Conservation (phyloP, 2,797 vertebrate genomes). For the Eulemur albifrons region DNA sequence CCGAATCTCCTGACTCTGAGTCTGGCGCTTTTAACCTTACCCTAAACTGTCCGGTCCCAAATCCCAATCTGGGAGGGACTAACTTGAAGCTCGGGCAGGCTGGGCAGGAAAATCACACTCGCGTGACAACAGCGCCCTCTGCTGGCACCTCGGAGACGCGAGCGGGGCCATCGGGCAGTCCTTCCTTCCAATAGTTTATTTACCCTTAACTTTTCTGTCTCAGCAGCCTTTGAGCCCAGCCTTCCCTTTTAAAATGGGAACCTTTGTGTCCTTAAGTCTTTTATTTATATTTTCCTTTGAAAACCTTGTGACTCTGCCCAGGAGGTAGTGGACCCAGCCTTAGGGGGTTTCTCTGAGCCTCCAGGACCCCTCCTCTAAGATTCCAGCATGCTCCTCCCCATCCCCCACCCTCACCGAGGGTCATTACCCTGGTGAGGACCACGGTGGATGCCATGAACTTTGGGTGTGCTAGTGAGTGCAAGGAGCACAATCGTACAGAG, state of each 20-base stretch:
- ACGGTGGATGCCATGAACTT: fast-evolving
- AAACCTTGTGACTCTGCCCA: neutral
- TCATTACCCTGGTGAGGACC: neutral
- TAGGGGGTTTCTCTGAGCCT: neutral
- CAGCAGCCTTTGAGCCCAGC: neutral
- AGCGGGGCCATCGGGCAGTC: neutral
- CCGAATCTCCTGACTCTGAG: neutral
- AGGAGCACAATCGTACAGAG: fast-evolving
- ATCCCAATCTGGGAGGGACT: neutral
- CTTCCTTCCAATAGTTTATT: neutral
- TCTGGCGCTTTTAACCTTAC: neutral
- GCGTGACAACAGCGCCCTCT: slow-evolving; percentile 42
- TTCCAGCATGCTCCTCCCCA: neutral
- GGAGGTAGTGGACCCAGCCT: neutral
- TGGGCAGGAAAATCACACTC: neutral
- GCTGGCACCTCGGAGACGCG: neutral
- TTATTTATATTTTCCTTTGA: neutral
- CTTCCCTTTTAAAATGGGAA: neutral
- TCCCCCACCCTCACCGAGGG: fast-evolving
- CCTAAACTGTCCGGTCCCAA: neutral
- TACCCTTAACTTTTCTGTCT: neutral
- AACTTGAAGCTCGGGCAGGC: neutral
- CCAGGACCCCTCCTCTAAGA: neutral
- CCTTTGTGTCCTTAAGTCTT: neutral
- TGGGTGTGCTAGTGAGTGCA: too few species aligned